A percentile compares a stretch with the other conserved stretches of the same genome.
Conservation (phyloP, 2,888 invertebrate species). For the Alloscopus bannaensis region DNA sequence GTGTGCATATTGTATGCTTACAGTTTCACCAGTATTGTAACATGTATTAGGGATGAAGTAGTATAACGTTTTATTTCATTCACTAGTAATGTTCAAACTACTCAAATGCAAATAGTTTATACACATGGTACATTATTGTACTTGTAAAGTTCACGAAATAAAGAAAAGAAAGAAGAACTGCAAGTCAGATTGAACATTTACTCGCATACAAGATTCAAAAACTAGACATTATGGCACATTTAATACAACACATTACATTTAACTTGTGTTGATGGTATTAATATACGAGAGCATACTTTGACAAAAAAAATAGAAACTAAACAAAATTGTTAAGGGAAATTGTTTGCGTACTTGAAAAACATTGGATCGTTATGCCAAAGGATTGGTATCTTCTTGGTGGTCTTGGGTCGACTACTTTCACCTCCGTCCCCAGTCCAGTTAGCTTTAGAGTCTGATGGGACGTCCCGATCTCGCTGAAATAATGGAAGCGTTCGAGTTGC, state of each 20-base stretch:
- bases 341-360: conserved; percentile 49
- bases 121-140: neutral
- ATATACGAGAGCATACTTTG: too few relatives aligned
- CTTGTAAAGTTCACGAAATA: too few relatives aligned
- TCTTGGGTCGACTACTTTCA: neutral
- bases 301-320: too few relatives aligned
- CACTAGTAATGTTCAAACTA: conserved; percentile 46
- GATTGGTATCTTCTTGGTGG: conserved; percentile 2
- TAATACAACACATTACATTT: too few relatives aligned
- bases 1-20: neutral
- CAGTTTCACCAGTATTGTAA: neutral
- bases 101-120: conserved; percentile 54
- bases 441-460: neutral
- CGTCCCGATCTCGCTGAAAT: conserved; percentile 20
- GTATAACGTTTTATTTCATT: conserved; percentile 7
- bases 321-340: conserved; percentile 33
- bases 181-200: too few relatives aligned
- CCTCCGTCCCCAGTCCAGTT: neutral
- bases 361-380: conserved; percentile 47
- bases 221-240: too few relatives aligned
- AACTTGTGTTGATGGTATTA: too few relatives aligned
- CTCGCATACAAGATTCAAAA: too few relatives aligned
- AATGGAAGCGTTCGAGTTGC: conserved; percentile 37
- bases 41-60: neutral
- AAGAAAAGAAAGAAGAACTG: too few relatives aligned